Evolutionary conservation across 2,113 vertebrate species (phyloP).

Genomic region (Ploceus nigricollis): DNA sequence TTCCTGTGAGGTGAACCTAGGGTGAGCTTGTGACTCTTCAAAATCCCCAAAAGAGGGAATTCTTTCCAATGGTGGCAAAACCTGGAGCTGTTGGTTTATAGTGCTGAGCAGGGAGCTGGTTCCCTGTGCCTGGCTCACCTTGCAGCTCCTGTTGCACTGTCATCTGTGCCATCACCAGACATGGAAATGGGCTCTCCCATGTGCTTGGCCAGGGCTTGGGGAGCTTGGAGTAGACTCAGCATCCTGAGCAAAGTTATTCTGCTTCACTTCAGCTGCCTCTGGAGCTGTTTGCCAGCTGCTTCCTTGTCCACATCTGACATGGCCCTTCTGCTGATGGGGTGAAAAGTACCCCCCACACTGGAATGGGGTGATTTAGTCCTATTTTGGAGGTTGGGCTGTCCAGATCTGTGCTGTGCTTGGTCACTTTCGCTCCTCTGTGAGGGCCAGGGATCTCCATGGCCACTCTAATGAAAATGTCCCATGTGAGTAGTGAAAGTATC

Average conservation of each 20-base stretch:
- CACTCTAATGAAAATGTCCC: not conserved
- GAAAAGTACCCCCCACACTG: rapidly evolving
- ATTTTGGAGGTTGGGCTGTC: not conserved
- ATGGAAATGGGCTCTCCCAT: not conserved
- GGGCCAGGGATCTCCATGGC: not conserved
- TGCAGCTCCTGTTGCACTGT: not conserved
- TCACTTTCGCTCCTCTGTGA: not conserved
- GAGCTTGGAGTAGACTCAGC: not conserved
- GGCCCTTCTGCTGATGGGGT: not conserved
- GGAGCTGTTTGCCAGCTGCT: not conserved
- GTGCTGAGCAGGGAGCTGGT: not conserved
- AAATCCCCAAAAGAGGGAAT: not conserved
- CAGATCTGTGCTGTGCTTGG: not conserved
- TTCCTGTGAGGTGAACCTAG: not conserved
- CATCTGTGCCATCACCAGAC: rapidly evolving
- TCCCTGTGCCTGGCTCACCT: not conserved
- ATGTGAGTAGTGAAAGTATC: not conserved
- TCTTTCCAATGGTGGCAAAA: not conserved
- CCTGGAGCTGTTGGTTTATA: rapidly evolving
- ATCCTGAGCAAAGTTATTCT: not conserved
- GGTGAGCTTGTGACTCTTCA: not conserved
- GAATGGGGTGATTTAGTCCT: not conserved
- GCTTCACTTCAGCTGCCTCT: not conserved
- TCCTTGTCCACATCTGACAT: rapidly evolving
- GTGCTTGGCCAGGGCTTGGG: not conserved